These are phyloP conservation scores for Mythimna pallens DNA, from an alignment of 2,888 invertebrate genomes.

Conservation along the genomic window DNA sequence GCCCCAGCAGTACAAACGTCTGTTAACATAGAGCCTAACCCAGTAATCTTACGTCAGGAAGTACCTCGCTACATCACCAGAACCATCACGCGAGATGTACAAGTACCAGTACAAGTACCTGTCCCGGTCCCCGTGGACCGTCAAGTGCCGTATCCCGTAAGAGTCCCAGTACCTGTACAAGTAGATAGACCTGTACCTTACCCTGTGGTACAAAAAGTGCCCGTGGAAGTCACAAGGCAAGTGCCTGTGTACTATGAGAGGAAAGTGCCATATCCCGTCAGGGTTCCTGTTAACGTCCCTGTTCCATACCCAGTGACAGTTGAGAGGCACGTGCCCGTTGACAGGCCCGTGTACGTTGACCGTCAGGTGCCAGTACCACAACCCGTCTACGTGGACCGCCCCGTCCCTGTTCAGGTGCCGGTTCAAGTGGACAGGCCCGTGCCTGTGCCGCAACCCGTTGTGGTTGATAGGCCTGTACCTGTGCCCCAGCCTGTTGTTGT, in stretches of 20 bases:
- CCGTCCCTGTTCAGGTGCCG: slow-evolving; percentile 91
- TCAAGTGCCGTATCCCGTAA: slow-evolving; percentile 87
- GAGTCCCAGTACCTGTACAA: slow-evolving; percentile 88
- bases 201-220: slow-evolving; percentile 88
- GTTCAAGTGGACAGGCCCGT: slow-evolving; percentile 90
- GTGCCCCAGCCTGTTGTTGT: slow-evolving; percentile 64
- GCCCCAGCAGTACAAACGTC: slow-evolving; percentile 81
- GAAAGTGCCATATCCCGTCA: slow-evolving; percentile 87
- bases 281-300: slow-evolving; percentile 89
- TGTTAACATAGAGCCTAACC: slow-evolving; percentile 84
- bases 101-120: slow-evolving; percentile 87
- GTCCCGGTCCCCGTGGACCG: slow-evolving; percentile 88
- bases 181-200: slow-evolving; percentile 89
- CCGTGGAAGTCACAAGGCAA: slow-evolving; percentile 87
- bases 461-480: slow-evolving; percentile 71
- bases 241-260: slow-evolving; percentile 88
- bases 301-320: slow-evolving; percentile 91
- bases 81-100: slow-evolving; percentile 85
- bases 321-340: slow-evolving; percentile 90
- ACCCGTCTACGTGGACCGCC: slow-evolving; percentile 90
- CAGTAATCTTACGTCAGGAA: slow-evolving; percentile 86
- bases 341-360: slow-evolving; percentile 91
- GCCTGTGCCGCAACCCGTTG: slow-evolving; percentile 82
- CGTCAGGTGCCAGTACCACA: slow-evolving; percentile 88
- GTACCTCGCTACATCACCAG: slow-evolving; percentile 85